Base-by-base conservation (phyloP, 2,888 invertebrate species). In the Leucophora obtusa region DNA sequence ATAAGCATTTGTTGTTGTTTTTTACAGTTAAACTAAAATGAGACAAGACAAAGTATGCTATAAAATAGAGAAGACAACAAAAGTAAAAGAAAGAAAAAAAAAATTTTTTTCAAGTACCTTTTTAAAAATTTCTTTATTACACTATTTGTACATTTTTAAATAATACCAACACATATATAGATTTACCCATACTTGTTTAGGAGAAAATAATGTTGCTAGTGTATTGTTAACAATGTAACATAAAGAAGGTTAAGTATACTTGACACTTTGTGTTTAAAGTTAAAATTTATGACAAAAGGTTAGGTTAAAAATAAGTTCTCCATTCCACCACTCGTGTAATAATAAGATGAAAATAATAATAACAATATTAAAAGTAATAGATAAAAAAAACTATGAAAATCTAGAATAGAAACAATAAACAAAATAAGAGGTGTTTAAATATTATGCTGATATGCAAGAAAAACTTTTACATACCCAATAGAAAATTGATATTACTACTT, bases 161-260 rank as follows among this genome's bases (percentile, higher is more conserved):
- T 47, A 47, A 3, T 47, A 14, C n/a, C 43, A 47, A 28, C 28
- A 28, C n/a, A 47, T 47, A n/a, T 5, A 47, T 0, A n/a, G 4
- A 47, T 47, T 50, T 21, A 72, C 33, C 28, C 43, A 21, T 51
- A 53, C 47, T 14, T 47, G 43, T n/a, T 47, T 38, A 11, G 43
- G 6, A 47, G 14, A n/a, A 47, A 1, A 28, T 28, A n/a, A 47
- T 47, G n/a, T 47, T 28, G 43, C 50, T 38, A 33, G 47, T 66
- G 15, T 71, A 73, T 76, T 73, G 72, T 73, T 70, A 71, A 71
- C 75, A 79, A n/a, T 75, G 24, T 56, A 56, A 66, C 60, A 79
- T 72, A 74, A 82, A 82, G 81, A 80, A 76, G 83, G 83, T 83
- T 83, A 83, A 83, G 83, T 81, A 82, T 73, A 78, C 82, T 83